Conservation (phyloP, 2,888 invertebrate species). For the Diarsia rubi region DNA sequence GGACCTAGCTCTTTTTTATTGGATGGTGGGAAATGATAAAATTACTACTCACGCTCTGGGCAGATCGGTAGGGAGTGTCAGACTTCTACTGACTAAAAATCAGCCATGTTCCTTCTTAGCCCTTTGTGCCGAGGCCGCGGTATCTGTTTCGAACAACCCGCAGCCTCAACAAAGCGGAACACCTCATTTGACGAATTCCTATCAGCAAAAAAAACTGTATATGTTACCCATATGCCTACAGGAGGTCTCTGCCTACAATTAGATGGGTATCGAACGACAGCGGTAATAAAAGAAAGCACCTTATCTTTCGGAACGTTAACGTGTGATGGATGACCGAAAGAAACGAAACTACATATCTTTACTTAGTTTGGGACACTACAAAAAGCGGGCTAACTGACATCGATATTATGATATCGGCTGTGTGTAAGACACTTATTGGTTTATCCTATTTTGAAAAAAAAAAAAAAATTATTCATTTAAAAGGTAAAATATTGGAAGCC, state of each 20-base stretch:
- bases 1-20: no score
- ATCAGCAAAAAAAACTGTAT: no score
- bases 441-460: background rate
- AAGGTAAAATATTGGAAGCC: background rate
- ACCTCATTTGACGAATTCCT: no score
- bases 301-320: slow-evolving; percentile 29
- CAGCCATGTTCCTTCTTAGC: no score
- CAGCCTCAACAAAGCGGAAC: no score
- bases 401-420: slow-evolving; percentile 18
- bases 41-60: no score
- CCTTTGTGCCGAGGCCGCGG: no score
- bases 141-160: no score
- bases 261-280: slow-evolving; percentile 1
- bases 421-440: background rate
- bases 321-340: slow-evolving; percentile 37
- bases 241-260: background rate
- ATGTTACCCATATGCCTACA: no score
- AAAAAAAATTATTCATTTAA: background rate
- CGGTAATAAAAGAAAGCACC: slow-evolving; percentile 28
- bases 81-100: no score
- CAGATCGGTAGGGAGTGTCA: no score
- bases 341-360: slow-evolving; percentile 52
- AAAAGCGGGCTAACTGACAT: slow-evolving; percentile 30
- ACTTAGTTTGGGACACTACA: slow-evolving; percentile 1
- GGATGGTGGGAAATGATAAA: no score